Evolutionary conservation across 2,888 invertebrate species (phyloP), one percentile per base, ranked within the genome.

Genomic region (Oligia fasciuncula): DNA sequence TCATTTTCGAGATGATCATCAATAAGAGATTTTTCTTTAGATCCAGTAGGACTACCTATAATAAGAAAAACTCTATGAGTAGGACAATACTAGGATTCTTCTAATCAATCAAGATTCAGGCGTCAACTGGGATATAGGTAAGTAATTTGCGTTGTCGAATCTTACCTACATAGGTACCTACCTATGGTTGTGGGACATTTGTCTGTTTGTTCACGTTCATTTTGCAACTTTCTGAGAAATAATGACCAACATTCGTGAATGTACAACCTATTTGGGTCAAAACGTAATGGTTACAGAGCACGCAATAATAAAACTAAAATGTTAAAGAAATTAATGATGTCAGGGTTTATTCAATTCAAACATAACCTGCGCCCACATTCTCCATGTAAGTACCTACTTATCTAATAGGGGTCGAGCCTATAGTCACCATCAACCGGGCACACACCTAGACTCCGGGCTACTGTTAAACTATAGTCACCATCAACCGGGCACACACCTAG

Each of bases 301-400:
- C 35, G 54, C 54, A 17, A 54, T 54, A 35, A 57, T 66, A 74
- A 65, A 77, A 46, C 46, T 54, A 46, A n/a, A 77, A 54, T 60
- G 60, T 67, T 43, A 11, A 43, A 51, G n/a, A n/a, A n/a, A 67
- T 23, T 11, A 73, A 49, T 57, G 29, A 46, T 69, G 6, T 70
- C 17, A n/a, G 49, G 49, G 46, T 40, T 60, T 49, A 46, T 35
- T 19, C 23, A 23, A 35, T 35, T n/a, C n/a, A n/a, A 54, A 40
- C 49, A 29, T 19, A 68, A 35, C 29, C 6, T 35, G 35, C 29
- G 35, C 9, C 19, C 35, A 19, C 35, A 65, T 11, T 23, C 40
- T 13, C 23, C 66, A 40, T 23, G 57, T 57, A 29, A 29, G 29
- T 29, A 29, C 29, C 29, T 29, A 29, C 29, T 29, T 29, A 29